Evolutionary conservation across 2,888 invertebrate species (phyloP).

Genomic region (Mesoligia furuncula): DNA sequence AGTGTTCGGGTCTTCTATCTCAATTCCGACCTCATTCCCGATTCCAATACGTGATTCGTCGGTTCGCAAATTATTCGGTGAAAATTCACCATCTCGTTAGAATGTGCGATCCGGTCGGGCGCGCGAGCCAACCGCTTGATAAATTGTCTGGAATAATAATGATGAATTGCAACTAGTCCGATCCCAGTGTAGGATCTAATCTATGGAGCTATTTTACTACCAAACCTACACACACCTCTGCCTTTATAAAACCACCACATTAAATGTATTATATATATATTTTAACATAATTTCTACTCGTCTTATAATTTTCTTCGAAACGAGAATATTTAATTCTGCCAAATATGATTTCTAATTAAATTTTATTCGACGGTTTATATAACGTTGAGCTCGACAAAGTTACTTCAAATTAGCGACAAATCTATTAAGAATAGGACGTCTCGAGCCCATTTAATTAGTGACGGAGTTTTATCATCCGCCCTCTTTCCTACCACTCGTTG

Average conservation of each 20-base stretch:
- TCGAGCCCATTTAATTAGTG: conserved; percentile 89
- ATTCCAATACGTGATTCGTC: conserved; percentile 91
- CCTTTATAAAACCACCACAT: conserved; percentile 34
- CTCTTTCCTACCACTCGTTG: conserved; percentile 84
- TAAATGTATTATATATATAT: conserved; percentile 22
- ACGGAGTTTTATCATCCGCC: conserved; percentile 87
- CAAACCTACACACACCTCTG: conserved; percentile 57
- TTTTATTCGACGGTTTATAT: conserved; percentile 80
- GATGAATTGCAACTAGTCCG: conserved; percentile 90
- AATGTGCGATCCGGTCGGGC: conserved; percentile 88
- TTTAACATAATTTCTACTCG: conserved; percentile 30
- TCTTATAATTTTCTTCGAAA: conserved; percentile 40
- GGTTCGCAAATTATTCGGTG: conserved; percentile 90
- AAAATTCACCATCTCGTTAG: conserved; percentile 91
- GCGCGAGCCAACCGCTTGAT: conserved; percentile 90
- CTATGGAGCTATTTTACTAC: conserved; percentile 80
- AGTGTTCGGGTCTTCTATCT: conserved; percentile 89
- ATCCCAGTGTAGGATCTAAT: conserved; percentile 85
- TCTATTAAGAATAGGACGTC: conserved; percentile 88
- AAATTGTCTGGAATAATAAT: conserved; percentile 91
- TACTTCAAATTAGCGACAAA: conserved; percentile 88
- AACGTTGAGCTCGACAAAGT: conserved; percentile 79
- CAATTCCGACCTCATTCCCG: conserved; percentile 88
- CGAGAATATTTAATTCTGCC: conserved; percentile 56
- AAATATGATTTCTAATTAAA: conserved; percentile 71